Base-by-base conservation (phyloP, 2,888 invertebrate genomes). In the Tenthredo distinguenda region DNA sequence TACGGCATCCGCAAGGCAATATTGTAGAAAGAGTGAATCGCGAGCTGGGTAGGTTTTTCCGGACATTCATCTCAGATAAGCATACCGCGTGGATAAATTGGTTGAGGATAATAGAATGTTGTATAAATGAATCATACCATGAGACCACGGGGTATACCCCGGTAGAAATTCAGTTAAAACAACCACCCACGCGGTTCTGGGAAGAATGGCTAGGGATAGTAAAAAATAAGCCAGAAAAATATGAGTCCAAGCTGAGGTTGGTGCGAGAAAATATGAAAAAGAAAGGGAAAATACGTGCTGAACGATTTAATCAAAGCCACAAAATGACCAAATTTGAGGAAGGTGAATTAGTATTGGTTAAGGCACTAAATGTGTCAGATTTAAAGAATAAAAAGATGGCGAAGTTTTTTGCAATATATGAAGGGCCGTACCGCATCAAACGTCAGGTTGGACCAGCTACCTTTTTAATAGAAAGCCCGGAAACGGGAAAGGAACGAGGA, bases 121-220 rank as follows among this genome's bases (percentile, higher is more conserved):
- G 72, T 18, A 72, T 72, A 18, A 72, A 72, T 21, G 72, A 72
- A 7, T 15, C 21, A 2, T 34, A 72, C 10, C 72, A 72, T 18
- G 72, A 72, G 2, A 40, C 72, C 2, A 72, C 72, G 5, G 72
- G 40, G 2, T 72, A 15, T 18, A 40, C 72, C 2, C 72, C 72
- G 2, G 7, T 12, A 15, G 72, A 40, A 12, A 40, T 72, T 0
- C 72, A 72, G 18, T 40, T 72, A 9, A 40, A 43, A 9, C 26
- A 68, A 50, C 18, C 34, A 55, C 86, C 86, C 9, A 5, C n/a
- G 5, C 15, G 86, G 0, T 37, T 72, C 0, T 86, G 84, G 86
- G 58, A 26, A 31, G 21, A 77, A 31, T 86, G 76, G 84, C 1
- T 82, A 3, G n/a, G 37, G 5, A 37, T 37, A 37, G 37, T 37